Evolutionary conservation across 2,797 vertebrate genomes (phyloP).

Genomic region (Labroides dimidiatus): DNA sequence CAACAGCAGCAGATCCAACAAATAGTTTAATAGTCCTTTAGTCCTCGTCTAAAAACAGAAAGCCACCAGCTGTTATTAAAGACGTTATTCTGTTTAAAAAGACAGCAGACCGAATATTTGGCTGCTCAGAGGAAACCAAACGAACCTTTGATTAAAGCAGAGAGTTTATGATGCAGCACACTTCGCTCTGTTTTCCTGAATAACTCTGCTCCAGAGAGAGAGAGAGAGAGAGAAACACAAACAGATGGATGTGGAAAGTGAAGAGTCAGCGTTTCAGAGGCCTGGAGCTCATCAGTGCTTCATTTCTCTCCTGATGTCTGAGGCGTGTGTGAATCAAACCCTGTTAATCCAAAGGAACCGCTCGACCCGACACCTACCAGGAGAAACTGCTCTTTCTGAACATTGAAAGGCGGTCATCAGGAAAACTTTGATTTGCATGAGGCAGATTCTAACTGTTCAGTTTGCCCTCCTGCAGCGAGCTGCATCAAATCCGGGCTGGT

Average conservation of each 20-base stretch:
- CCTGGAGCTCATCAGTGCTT: slow-evolving; percentile 65
- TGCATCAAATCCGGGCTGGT: slow-evolving; percentile 35
- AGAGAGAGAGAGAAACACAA: slow-evolving; percentile 51
- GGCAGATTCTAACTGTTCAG: slow-evolving; percentile 6
- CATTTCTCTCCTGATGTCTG: slow-evolving; percentile 60
- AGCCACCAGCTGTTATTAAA: not conserved
- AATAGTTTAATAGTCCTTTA: no score
- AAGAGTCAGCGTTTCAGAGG: slow-evolving; percentile 78
- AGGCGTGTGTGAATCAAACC: slow-evolving; percentile 50
- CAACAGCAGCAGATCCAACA: no score
- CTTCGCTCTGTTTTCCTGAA: slow-evolving; percentile 50
- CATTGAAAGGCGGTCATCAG: not conserved
- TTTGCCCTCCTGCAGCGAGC: slow-evolving; percentile 30
- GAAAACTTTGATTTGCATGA: slow-evolving; percentile 29
- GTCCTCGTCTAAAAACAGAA: no score
- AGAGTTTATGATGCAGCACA: slow-evolving; percentile 50
- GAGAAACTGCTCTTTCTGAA: slow-evolving; percentile 32
- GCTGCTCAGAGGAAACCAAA: not conserved
- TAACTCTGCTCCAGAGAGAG: slow-evolving; percentile 51
- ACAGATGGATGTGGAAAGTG: slow-evolving; percentile 68
- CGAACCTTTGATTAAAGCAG: slow-evolving; percentile 23
- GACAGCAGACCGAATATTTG: slow-evolving; percentile 1
- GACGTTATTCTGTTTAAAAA: not conserved
- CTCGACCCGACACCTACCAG: slow-evolving; percentile 28
- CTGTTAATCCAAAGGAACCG: slow-evolving; percentile 22